Conservation (phyloP, 1,140 invertebrate species). For the Copidosoma floridanum region DNA sequence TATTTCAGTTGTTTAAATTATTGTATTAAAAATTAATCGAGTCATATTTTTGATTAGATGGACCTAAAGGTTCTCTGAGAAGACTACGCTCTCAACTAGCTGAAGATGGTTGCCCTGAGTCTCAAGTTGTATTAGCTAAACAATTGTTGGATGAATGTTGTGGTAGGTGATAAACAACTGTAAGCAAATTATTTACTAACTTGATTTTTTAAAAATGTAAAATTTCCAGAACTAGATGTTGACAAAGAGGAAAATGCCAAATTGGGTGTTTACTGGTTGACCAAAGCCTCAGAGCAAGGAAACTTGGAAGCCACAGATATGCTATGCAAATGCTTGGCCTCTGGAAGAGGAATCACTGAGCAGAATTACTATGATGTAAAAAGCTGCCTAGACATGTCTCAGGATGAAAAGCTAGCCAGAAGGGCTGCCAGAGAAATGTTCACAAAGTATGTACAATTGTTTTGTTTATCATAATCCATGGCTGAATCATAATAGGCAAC, state of each 20-base stretch:
- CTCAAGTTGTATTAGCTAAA: constrained; percentile 76
- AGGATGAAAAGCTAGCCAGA: constrained; percentile 80
- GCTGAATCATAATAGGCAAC: no score
- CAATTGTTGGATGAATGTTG: constrained; percentile 69
- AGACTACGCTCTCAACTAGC: constrained; percentile 70
- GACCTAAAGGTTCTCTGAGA: constrained; percentile 64
- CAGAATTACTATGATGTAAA: constrained; percentile 81
- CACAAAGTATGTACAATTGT: constrained; percentile 59
- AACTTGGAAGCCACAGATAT: constrained; percentile 81
- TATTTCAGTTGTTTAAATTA: no score
- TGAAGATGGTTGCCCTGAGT: constrained; percentile 78
- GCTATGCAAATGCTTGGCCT: constrained; percentile 74
- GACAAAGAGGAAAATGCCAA: constrained; percentile 66
- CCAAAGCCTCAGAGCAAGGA: constrained; percentile 85
- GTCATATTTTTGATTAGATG: constrained; percentile 59
- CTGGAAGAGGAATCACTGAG: constrained; percentile 75
- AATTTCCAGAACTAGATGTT: constrained; percentile 53
- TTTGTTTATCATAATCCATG: background rate
- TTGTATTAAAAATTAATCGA: no score
- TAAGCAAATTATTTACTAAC: no score
- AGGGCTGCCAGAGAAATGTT: constrained; percentile 83
- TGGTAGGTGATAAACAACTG: no score
- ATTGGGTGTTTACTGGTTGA: constrained; percentile 81
- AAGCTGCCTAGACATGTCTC: constrained; percentile 76
- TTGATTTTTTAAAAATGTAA: no score